Evolutionary conservation across 2,888 invertebrate genomes (phyloP), one percentile per base, ranked within the genome.

Genomic region (Coenonympha glycerion): DNA sequence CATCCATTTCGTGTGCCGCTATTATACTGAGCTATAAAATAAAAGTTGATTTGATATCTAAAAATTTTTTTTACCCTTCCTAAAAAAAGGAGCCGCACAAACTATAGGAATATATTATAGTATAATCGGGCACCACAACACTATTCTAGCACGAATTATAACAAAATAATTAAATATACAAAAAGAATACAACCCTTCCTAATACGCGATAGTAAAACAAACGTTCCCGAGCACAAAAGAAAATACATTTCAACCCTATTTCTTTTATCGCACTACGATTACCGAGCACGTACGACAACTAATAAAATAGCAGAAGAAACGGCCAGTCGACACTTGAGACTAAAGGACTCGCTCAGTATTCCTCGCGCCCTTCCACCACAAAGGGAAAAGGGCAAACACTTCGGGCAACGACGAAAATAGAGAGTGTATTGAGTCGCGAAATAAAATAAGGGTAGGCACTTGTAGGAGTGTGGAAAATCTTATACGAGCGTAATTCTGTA

Each of bases 351-450:
- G 65, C 71, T 84, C 76, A 63, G 82, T 83, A 85, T 85, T 84
- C 84, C 74, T 76, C 77, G 82, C 73, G 82, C 85, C 81, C 73
- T 62, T 62, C 69, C 66, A 68, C 69, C 69, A 73, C 74, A 76
- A 74, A 81, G 79, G 80, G 75, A 76, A 79, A 83, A 71, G 70
- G 62, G 60, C 65, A 62, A 64, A 72, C 46, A 46, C 46, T 46
- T 28, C 18, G 37, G 46, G 36, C 46, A 37, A 18, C 65, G 75
- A 76, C 78, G 73, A 69, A 79, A 82, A 83, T 84, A 79, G 79
- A 77, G 83, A 82, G 77, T 70, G 85, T 83, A 87, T 86, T 85
- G 85, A 86, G 85, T 85, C 83, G 79, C 79, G 76, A 79, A 83
- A 83, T 80, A 84, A 83, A 85, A 84, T 83, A 79, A 79, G 82